Base-by-base conservation (phyloP, 2,888 invertebrate genomes). In the Strigamia transsilvanica region DNA sequence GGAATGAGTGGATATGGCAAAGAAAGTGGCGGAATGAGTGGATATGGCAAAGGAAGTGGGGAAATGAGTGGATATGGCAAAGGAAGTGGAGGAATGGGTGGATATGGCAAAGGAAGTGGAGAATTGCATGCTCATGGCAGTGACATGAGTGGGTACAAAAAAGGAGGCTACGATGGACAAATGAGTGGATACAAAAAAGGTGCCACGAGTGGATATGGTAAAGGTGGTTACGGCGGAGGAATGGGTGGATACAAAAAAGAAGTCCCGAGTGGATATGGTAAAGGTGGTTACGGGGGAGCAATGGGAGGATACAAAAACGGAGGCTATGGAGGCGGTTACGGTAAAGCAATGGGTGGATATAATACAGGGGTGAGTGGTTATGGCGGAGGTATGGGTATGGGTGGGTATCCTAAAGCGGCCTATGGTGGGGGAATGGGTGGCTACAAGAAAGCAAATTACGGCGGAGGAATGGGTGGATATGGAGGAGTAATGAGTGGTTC, bases 21-120 rank as follows among this genome's bases (percentile, higher is more conserved):
- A 61, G n/a, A 18, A 61, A n/a, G 61, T 23, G 23, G 61, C 23
- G 61, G 23, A 66, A 66, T 66, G 61, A 66, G 61, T 66, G 61
- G 61, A 23, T 66, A 66, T n/a, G 61, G 61, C 18, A 66, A 66
- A 23, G 61, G 61, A 15, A 18, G 23, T 6, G 61, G 61, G 1
- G 61, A 23, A 7, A 23, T 23, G 23, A 7, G 23, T 23, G 61
- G 61, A n/a, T 23, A 66, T 18, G 61, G 61, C 9, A 46, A 46
- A 46, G 46, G 61, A 61, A 61, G 61, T 18, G 61, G 61, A 4
- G 61, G 61, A 23, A 66, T 66, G 61, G 23, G 61, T 66, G 61
- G 61, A 66, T 66, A 66, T 61, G n/a, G n/a, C 13, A 23, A 21
- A 66, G 9, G 12, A 66, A 9, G 61, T 21, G 61, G 61, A n/a